Percentiles rank a stretch among this genome's conserved stretches.
These are phyloP conservation scores for Lates japonicus DNA, from an alignment of 2,797 vertebrate species.

Conservation along the genomic window DNA sequence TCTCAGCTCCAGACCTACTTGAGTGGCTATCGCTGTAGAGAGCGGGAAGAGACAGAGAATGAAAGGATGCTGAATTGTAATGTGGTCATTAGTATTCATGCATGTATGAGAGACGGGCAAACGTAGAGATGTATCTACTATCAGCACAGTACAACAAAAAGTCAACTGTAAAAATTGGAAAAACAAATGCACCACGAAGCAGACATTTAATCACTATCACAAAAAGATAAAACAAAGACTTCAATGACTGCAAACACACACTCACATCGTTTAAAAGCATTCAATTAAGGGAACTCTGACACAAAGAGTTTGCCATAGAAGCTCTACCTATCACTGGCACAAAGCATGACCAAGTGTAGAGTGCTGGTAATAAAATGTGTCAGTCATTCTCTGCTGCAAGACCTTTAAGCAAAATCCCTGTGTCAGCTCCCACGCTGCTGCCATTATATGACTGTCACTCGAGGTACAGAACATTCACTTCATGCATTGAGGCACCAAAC, in stretches of 20 bases:
- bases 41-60: conserved; percentile 73
- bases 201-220: conserved; percentile 64
- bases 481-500: conserved; percentile 85
- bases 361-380: conserved; percentile 50
- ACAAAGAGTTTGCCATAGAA: conserved; percentile 82
- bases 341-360: conserved; percentile 38
- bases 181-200: conserved; percentile 63
- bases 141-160: conserved; percentile 61
- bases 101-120: conserved; percentile 66
- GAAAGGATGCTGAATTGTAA: conserved; percentile 72
- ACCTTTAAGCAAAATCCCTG: conserved; percentile 79
- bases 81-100: conserved; percentile 55
- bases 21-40: conserved; percentile 92
- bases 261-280: conserved; percentile 72
- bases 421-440: conserved; percentile 81
- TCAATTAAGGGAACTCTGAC: conserved; percentile 79
- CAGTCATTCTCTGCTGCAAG: conserved; percentile 43
- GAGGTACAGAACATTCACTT: conserved; percentile 78
- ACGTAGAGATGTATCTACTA: conserved; percentile 47
- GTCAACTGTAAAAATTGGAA: conserved; percentile 28
- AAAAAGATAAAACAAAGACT: conserved; percentile 57
- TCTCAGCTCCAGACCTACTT: conserved; percentile 93
- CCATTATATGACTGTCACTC: conserved; percentile 71
- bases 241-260: conserved; percentile 70
- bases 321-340: conserved; percentile 28